Base-by-base conservation (phyloP, 2,113 vertebrate genomes). In the Nerophis ophidion region DNA sequence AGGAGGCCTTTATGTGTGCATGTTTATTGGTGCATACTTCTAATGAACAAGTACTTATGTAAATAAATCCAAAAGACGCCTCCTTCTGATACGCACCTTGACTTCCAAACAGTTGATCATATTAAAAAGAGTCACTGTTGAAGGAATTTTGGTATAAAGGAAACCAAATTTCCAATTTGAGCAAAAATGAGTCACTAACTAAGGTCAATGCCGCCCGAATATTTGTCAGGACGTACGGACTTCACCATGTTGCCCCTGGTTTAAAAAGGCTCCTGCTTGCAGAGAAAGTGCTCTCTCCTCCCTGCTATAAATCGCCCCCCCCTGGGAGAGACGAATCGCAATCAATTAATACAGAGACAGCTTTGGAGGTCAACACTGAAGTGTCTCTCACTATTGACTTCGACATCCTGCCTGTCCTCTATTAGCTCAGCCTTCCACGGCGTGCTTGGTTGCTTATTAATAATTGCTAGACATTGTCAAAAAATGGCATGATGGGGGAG, bases 261-360 rank as follows among this genome's bases (percentile, higher is more conserved):
- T 26, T 72, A 62, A 52, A 81, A 70, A 71, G 49, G 45, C 57
- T 48, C 54, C 63, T 50, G 76, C 63, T 60, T 46, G 26, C 49
- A 56, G 36, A 65, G 69, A 80, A 75, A 75, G 47, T 33, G 49
- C 65, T 76, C 61, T 68, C 69, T 60, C 45, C 71, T 56, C 71
- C 61, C 68, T 81, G 67, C 66, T 74, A 67, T 76, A 79, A 79
- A 54, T 5, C 61, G 7, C 74, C 81, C 80, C 66, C n/a, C 54
- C 74, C 61, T 63, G 71, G 77, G 80, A 77, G 71, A 71, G 42
- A 81, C 70, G 80, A 74, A 80, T 79, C 77, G 74, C 72, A 85
- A 86, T 87, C 84, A 86, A 85, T 88, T 86, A 84, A 87, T 77
- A 81, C 68, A 79, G 64, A 71, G 72, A 70, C 62, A 83, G 76